Base-by-base conservation (phyloP, 1,140 invertebrate species). In the Bombus impatiens region DNA sequence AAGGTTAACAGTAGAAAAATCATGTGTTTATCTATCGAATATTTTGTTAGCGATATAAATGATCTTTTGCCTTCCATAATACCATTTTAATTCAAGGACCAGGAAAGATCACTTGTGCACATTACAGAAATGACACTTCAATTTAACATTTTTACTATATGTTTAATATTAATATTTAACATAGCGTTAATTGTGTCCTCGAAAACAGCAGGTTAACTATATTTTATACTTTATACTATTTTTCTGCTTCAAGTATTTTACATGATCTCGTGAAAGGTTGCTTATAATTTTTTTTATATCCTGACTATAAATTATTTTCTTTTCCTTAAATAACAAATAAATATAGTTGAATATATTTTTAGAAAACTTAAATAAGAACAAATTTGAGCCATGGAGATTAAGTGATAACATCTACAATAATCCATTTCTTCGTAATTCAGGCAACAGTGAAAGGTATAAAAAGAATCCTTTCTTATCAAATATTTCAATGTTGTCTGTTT, bases 161-260 rank as follows among this genome's bases (percentile, higher is more conserved):
- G 47, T 37, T n/a, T 85, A 37, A 47, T 72, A 37, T n/a, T 85
- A 37, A 47, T 72, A 37, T 9, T 59, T 44, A 37, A 1, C 15
- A 1, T 72, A 44, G 28, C 6, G 18, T 74, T 80, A 32, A 62
- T n/a, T n/a, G 13, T 86, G 13, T n/a, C 70, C 2, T 5, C 59
- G 28, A 86, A 53, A 10, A 57, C 6, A 28, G 15, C 84, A 86
- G 84, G 84, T 86, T 68, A 75, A 35, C 15, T 18, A 68, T 67
- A 44, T 67, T 42, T 86, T 74, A 25, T 15, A 9, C 32, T 44
- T 77, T 40, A 3, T 53, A 47, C 13, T 40, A 28, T 18, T 42
- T 65, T 84, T 40, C 32, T 10, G 0, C 47, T 70, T 53, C 5
- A 13, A 37, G 0, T 57, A 10, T 9, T 62, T 10, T 40, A 25